Base-by-base conservation (phyloP, 92 coral and sea anemone genomes). In the Palythoa grandis region DNA sequence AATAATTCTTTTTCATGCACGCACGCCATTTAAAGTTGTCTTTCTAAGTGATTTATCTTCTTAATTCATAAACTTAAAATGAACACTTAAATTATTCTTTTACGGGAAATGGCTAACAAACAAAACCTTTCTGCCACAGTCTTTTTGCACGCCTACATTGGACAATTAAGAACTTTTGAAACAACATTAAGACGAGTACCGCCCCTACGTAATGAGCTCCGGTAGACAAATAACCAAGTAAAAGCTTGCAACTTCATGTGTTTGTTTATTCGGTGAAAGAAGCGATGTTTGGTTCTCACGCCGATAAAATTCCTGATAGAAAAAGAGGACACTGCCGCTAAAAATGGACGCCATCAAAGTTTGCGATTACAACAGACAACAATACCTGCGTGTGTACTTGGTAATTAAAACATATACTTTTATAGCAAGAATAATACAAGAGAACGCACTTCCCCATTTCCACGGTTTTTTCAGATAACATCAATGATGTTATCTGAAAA, bases 241-340 rank as follows among this genome's bases (percentile, higher is more conserved):
- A 25, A 76, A 76, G 82, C 82, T 54, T 76, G 53, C 11, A 76
- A 76, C 66, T 65, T 76, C 66, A 8, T 53, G 53, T 76, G 67
- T 53, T 76, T 54, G 63, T 76, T 54, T 76, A 54, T 54, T 24
- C 68, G 37, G 22, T 76, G 17, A 76, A 54, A 53, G 67, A 53
- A 76, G 48, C 2, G 48, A 76, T 76, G 82, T 54, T 76, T 76
- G 11, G 82, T 76, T 76, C 82, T 76, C 82, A 76, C 82, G 82
- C 74, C 40, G 82, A 76, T 76, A 76, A 29, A 76, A 53, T 24
- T 11, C 24, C 15, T 25, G 40, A 75, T 50, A 37, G 19, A 75
- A 24, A 75, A 23, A 53, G 67, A 56, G 38, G 2, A 12, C 8
- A 35, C 22, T 19, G 66, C 68, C 79, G 39, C 65, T 16, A 16